phyloP scores from a whole-genome alignment of 2,797 vertebrate species.

The Xenops minutus region DNA sequence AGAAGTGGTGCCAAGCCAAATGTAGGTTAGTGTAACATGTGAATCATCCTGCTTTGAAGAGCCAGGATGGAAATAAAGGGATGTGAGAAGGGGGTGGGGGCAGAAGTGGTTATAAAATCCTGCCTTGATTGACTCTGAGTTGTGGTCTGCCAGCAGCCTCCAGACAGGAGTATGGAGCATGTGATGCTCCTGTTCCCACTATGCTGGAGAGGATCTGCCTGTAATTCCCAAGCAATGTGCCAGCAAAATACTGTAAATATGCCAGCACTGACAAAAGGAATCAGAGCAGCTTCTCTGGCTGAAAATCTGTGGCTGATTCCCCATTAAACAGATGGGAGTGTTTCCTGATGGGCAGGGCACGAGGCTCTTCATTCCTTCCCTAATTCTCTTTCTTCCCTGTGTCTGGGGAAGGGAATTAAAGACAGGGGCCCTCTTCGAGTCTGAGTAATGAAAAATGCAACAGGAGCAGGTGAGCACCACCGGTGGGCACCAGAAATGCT shows the following conservation, averaged over 20 bases:
- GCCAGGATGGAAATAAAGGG: background rate
- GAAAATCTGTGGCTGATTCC: background rate
- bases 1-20: conserved; percentile 40
- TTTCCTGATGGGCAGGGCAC: background rate
- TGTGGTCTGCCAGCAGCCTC: conserved; percentile 22
- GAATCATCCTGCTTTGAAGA: conserved; percentile 39
- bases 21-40: conserved; percentile 61
- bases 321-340: background rate
- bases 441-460: background rate
- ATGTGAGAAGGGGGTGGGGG: conserved; percentile 25
- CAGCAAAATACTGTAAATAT: background rate
- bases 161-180: background rate
- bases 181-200: background rate
- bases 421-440: background rate
- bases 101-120: background rate
- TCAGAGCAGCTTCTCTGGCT: background rate
- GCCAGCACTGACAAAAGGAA: background rate
- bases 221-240: conserved; percentile 5
- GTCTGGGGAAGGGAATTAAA: background rate
- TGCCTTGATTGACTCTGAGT: conserved; percentile 21
- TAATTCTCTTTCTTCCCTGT: background rate
- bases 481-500: background rate
- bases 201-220: background rate
- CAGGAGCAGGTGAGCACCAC: background rate
- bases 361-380: background rate